Percentiles rank a stretch among this genome's conserved stretches.
phyloP scores from a whole-genome alignment of 2,888 invertebrate genomes.

The Ecliptopera silaceata region DNA sequence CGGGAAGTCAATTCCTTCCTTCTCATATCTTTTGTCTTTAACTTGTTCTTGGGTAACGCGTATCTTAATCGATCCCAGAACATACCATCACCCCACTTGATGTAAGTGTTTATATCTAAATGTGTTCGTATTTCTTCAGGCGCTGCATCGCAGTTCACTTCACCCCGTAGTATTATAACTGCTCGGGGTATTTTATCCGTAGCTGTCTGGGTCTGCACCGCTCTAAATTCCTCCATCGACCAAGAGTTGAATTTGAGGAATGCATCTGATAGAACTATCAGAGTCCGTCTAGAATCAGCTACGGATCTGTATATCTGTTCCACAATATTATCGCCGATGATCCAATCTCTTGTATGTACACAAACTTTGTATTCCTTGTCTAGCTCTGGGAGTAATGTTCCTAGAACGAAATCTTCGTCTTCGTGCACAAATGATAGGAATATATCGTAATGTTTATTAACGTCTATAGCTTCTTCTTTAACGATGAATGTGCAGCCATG shows the following conservation, averaged over 20 bases:
- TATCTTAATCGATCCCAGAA: constrained; percentile 90
- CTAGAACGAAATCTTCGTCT: constrained; percentile 87
- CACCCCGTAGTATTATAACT: constrained; percentile 86
- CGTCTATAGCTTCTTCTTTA: constrained; percentile 35
- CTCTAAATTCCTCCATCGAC: constrained; percentile 86
- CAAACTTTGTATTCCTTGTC: constrained; percentile 85
- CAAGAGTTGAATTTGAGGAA: constrained; percentile 66
- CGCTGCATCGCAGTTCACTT: constrained; percentile 66
- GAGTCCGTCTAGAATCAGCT: constrained; percentile 82
- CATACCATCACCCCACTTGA: constrained; percentile 91
- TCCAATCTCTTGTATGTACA: constrained; percentile 89
- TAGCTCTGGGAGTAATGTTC: constrained; percentile 85
- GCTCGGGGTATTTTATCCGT: constrained; percentile 84
- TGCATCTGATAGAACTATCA: constrained; percentile 42
- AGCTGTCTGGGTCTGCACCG: constrained; percentile 69
- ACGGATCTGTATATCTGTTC: constrained; percentile 87
- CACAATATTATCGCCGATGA: constrained; percentile 88
- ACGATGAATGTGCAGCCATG: constrained; percentile 24
- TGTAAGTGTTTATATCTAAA: constrained; percentile 89
- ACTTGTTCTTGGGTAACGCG: constrained; percentile 78
- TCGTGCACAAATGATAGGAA: constrained; percentile 91
- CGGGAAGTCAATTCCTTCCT: neutral
- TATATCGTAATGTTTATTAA: constrained; percentile 85
- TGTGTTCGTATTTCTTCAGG: constrained; percentile 82
- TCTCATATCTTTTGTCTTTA: constrained; percentile 3